phyloP scores from a whole-genome alignment of 2,888 invertebrate genomes.

The Sepiola atlantica region DNA sequence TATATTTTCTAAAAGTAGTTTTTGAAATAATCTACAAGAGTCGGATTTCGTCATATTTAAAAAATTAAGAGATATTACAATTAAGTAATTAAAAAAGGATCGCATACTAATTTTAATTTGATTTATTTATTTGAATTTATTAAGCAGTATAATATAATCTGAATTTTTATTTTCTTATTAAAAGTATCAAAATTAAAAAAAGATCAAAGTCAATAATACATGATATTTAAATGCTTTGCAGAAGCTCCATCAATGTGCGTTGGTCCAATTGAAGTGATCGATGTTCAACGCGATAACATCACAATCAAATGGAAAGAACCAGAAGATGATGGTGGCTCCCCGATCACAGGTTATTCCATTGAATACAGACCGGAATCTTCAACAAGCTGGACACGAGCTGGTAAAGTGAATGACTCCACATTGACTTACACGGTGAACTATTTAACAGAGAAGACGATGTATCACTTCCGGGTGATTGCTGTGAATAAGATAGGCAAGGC shows the following conservation, averaged over 20 bases:
- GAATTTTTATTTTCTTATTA: not conserved
- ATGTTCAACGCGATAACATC: constrained; percentile 64
- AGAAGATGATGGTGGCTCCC: constrained; percentile 70
- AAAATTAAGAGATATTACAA: not conserved
- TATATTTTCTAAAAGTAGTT: too few relatives aligned
- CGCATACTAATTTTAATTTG: not conserved
- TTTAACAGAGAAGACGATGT: constrained; percentile 74
- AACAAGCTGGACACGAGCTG: constrained; percentile 60
- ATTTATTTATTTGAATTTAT: not conserved
- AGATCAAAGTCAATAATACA: not conserved
- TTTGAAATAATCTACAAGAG: too few relatives aligned
- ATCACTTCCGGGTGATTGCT: constrained; percentile 90
- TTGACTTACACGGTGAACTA: constrained; percentile 58
- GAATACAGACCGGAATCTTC: constrained; percentile 72
- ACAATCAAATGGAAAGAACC: constrained; percentile 73
- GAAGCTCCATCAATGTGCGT: constrained; percentile 56
- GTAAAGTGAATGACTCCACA: constrained; percentile 54
- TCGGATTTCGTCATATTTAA: not conserved
- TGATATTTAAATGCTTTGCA: constrained; percentile 47
- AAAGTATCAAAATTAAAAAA: not conserved
- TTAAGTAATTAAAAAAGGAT: not conserved
- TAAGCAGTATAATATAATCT: not conserved
- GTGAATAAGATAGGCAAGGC: constrained; percentile 93
- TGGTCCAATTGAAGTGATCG: constrained; percentile 56
- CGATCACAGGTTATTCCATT: constrained; percentile 65